A percentile compares a stretch with the other conserved stretches of the same genome.
phyloP scores from a whole-genome alignment of 2,113 vertebrate species.

The Paratilapia polleni region DNA sequence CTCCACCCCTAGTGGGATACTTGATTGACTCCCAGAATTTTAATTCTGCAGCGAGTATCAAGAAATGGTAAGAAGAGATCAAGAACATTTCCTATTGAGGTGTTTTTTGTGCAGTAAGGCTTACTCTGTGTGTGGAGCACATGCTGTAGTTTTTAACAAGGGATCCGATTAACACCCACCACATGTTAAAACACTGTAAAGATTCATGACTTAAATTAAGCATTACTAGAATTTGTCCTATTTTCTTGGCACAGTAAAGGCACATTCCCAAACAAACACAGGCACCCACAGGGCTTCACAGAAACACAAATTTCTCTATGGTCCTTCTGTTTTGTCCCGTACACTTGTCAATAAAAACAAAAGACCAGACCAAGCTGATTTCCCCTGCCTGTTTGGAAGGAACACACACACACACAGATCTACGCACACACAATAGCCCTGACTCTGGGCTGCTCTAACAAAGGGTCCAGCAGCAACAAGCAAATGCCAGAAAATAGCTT shows the following conservation, averaged over 20 bases:
- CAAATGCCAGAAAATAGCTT: conserved; percentile 66
- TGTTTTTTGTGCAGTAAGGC: not conserved
- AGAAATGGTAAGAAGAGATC: conserved; percentile 24
- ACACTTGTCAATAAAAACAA: conserved; percentile 75
- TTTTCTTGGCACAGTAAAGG: conserved; percentile 38
- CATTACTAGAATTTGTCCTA: conserved; percentile 13
- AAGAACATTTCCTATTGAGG: conserved; percentile 11
- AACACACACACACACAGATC: conserved; percentile 16
- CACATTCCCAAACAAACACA: conserved; percentile 24
- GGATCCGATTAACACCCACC: not conserved
- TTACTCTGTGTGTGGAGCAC: not conserved
- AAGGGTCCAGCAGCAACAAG: conserved; percentile 64
- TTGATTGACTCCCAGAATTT: conserved; percentile 55
- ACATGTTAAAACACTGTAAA: not conserved
- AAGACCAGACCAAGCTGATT: conserved; percentile 79
- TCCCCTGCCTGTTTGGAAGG: conserved; percentile 66
- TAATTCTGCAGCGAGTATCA: conserved; percentile 44
- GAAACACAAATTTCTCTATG: conserved; percentile 65
- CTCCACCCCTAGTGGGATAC: conserved; percentile 25
- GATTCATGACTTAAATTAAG: conserved; percentile 17
- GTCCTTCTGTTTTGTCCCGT: conserved; percentile 62
- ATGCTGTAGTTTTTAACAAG: not conserved
- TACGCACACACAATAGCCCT: conserved; percentile 34
- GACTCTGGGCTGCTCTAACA: conserved; percentile 52
- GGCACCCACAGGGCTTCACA: conserved; percentile 19